Percentiles rank a stretch among this genome's conserved stretches.
Conservation (phyloP, 2,888 invertebrate species). For the Periphyllus acericola region DNA sequence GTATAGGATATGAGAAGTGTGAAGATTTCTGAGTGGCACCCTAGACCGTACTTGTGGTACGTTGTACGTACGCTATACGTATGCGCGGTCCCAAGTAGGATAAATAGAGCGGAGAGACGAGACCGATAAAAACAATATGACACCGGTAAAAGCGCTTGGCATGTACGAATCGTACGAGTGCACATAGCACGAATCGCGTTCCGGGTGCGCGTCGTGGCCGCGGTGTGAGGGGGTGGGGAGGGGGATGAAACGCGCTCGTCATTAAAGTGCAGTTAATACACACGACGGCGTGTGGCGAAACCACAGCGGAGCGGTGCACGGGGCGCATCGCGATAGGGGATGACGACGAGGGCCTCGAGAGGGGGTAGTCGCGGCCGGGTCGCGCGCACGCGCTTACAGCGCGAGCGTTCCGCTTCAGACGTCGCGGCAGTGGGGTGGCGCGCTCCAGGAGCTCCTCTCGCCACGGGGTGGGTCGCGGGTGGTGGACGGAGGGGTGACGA, state of each 20-base stretch:
- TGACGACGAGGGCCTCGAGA: not conserved
- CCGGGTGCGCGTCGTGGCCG: not conserved
- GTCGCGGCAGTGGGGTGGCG: not conserved
- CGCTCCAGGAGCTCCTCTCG: no score
- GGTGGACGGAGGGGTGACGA: not conserved
- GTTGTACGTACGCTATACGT: no score
- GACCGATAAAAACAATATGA: no score
- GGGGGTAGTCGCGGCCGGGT: no score
- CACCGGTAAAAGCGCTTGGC: no score
- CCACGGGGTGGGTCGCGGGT: not conserved
- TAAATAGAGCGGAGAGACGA: no score
- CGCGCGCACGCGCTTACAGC: slow-evolving; percentile 9
- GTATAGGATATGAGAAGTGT: no score
- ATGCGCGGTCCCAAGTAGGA: no score
- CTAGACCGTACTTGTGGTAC: no score
- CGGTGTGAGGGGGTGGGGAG: not conserved
- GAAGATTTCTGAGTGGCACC: no score
- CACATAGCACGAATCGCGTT: not conserved
- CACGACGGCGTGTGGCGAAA: not conserved
- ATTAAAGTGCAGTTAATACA: slow-evolving; percentile 22
- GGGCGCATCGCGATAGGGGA: not conserved
- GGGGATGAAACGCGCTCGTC: not conserved
- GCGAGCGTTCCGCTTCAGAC: not conserved
- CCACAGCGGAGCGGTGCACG: not conserved
- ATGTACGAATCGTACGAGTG: not conserved